Evolutionary conservation across 1,140 invertebrate genomes (phyloP).

Genomic region (Drosophila equinoxialis): DNA sequence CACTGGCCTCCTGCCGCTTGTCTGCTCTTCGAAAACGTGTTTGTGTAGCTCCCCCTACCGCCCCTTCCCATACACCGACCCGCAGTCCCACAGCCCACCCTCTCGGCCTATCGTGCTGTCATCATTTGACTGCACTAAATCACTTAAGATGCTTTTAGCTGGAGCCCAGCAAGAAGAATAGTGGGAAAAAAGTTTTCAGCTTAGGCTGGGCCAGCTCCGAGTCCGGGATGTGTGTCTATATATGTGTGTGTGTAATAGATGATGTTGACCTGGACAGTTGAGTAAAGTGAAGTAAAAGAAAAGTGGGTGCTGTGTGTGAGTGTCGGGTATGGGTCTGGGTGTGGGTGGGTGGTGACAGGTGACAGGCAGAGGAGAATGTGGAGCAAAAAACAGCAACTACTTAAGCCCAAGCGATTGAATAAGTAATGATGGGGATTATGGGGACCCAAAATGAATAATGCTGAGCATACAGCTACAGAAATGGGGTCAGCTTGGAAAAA

Average conservation of each 20-base stretch:
- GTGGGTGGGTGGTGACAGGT: slow-evolving; percentile 55
- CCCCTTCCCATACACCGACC: neutral
- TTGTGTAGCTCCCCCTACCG: neutral
- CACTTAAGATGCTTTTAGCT: slow-evolving; percentile 80
- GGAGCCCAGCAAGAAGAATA: slow-evolving; percentile 9
- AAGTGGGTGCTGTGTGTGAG: slow-evolving; percentile 27
- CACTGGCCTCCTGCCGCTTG: neutral
- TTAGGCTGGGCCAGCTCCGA: slow-evolving; percentile 57
- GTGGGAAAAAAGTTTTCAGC: slow-evolving; percentile 66
- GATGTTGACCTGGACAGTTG: slow-evolving; percentile 70
- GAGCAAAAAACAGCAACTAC: slow-evolving; percentile 24
- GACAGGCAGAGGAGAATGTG: slow-evolving; percentile 51
- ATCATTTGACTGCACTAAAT: slow-evolving; percentile 75
- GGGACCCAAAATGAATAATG: slow-evolving; percentile 21
- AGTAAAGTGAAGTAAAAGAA: slow-evolving; percentile 20
- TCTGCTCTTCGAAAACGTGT: slow-evolving; percentile 38
- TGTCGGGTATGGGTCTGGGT: neutral
- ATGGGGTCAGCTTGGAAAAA: slow-evolving; percentile 3
- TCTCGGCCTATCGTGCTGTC: neutral
- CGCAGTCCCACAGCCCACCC: too few species aligned
- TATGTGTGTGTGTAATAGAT: slow-evolving; percentile 61
- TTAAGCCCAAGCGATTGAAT: slow-evolving; percentile 68
- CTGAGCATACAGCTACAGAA: slow-evolving; percentile 1
- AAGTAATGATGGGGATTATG: slow-evolving; percentile 69
- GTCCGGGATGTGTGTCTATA: slow-evolving; percentile 62